These are phyloP conservation scores for Elaphurus davidianus DNA, from an alignment of 2,113 vertebrate genomes.

Conservation along the genomic window DNA sequence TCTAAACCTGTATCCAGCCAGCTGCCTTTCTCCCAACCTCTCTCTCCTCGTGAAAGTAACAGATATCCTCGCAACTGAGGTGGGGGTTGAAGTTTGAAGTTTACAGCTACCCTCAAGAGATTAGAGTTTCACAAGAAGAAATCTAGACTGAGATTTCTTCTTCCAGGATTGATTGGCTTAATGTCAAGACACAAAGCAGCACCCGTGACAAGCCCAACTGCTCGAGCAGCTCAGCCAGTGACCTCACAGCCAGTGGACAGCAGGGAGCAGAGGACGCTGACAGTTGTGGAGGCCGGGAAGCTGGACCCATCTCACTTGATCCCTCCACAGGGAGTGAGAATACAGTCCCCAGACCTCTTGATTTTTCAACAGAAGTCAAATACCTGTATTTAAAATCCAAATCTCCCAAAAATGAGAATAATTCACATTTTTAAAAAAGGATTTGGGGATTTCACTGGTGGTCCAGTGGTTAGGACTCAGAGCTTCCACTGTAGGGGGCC, in stretches of 20 bases:
- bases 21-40: neutral
- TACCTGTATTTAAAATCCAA: neutral
- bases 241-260: neutral
- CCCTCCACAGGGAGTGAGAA: rapidly evolving
- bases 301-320: neutral
- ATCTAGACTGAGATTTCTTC: neutral
- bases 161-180: neutral
- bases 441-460: neutral
- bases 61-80: neutral
- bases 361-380: neutral
- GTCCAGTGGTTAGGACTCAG: neutral
- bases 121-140: neutral
- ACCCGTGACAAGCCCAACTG: neutral
- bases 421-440: neutral
- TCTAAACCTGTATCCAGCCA: neutral
- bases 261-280: too few relatives aligned
- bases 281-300: rapidly evolving
- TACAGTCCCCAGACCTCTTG: neutral
- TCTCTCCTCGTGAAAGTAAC: neutral
- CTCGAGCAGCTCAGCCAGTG: neutral
- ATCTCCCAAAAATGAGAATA: neutral
- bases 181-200: neutral
- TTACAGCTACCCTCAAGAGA: neutral
- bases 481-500: neutral
- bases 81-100: neutral